Evolutionary conservation across 1,140 invertebrate genomes (phyloP).

Genomic region (Phocides pigmalion): DNA sequence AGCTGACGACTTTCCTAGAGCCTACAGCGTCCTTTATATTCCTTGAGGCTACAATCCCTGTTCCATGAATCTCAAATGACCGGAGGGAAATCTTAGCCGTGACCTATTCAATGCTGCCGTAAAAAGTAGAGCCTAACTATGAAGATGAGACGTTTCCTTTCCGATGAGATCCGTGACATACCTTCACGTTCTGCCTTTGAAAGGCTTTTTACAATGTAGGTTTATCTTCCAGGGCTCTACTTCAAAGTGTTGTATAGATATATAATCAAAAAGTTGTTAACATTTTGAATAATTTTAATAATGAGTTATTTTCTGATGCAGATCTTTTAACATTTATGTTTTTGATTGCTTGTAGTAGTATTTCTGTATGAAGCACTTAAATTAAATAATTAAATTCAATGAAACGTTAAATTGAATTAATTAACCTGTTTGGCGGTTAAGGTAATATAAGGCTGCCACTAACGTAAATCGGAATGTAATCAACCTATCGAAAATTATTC

Average conservation of each 20-base stretch:
- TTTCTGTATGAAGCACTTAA: neutral
- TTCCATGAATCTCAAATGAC: constrained; percentile 84
- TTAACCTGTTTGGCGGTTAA: neutral
- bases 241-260: too few species aligned
- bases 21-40: constrained; percentile 78
- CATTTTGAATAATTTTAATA: too few species aligned
- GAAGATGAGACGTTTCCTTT: constrained; percentile 41
- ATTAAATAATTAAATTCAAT: constrained; percentile 4
- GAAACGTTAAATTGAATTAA: constrained; percentile 6
- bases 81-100: constrained; percentile 84
- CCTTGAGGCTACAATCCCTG: constrained; percentile 79
- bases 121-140: constrained; percentile 45
- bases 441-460: constrained; percentile 5
- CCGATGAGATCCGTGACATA: constrained; percentile 33
- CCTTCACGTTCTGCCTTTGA: constrained; percentile 19
- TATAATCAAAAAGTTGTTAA: too few species aligned
- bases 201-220: constrained; percentile 22
- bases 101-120: constrained; percentile 78
- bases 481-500: constrained; percentile 7
- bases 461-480: constrained; percentile 16
- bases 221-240: constrained; percentile 9
- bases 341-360: neutral
- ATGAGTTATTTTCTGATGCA: neutral
- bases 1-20: constrained; percentile 70
- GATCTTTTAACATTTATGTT: neutral